phyloP scores from a whole-genome alignment of 1,140 invertebrate genomes.

The Ectropis grisescens region DNA sequence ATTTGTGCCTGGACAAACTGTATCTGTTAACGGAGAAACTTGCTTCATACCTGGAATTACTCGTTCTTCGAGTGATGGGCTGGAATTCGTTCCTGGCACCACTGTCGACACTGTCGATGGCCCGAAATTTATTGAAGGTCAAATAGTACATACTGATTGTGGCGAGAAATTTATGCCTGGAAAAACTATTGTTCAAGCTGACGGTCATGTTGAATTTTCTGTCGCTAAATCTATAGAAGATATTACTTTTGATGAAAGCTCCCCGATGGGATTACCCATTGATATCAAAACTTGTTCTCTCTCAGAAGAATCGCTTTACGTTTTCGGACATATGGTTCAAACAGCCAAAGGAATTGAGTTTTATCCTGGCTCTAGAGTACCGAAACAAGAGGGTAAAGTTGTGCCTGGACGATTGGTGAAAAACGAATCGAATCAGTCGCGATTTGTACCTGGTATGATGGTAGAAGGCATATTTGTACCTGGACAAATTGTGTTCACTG shows the following conservation, averaged over 20 bases:
- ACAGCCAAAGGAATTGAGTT: conserved; percentile 78
- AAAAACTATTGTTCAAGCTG: conserved; percentile 60
- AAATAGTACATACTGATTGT: conserved; percentile 71
- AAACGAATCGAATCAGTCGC: conserved; percentile 72
- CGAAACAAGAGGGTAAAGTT: conserved; percentile 71
- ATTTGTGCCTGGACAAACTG: conserved; percentile 77
- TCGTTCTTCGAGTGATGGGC: conserved; percentile 25
- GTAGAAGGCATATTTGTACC: conserved; percentile 78
- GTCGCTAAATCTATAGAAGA: conserved; percentile 73
- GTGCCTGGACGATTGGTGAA: conserved; percentile 77
- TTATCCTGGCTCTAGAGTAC: conserved; percentile 71
- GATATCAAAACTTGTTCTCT: conserved; percentile 72
- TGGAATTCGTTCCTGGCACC: conserved; percentile 76
- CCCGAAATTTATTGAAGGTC: conserved; percentile 77
- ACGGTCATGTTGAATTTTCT: conserved; percentile 72
- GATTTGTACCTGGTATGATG: conserved; percentile 80
- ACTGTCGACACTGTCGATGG: conserved; percentile 76
- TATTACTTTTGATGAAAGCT: conserved; percentile 68
- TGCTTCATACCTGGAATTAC: conserved; percentile 72
- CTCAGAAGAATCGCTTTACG: conserved; percentile 68
- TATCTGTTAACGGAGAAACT: conserved; percentile 66
- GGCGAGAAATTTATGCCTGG: conserved; percentile 75
- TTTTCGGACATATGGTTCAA: conserved; percentile 80
- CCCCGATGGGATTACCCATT: conserved; percentile 70
- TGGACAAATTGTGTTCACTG: conserved; percentile 78